Evolutionary conservation across 2,888 invertebrate species (phyloP).

Genomic region (Clivina fossor): DNA sequence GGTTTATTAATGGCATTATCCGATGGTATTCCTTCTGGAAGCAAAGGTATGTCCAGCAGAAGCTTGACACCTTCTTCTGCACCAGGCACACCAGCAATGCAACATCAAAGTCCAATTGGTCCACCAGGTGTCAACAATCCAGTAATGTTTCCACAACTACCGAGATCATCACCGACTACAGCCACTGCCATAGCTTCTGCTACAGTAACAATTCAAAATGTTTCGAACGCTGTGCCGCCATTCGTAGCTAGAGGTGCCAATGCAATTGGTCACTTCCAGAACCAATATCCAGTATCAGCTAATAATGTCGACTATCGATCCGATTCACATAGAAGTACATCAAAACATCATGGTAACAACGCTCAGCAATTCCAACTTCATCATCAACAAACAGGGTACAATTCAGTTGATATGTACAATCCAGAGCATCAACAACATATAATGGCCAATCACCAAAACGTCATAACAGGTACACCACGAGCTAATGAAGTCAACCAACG

Average conservation of each 20-base stretch:
- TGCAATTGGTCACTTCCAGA: slow-evolving; percentile 49
- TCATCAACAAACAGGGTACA: slow-evolving; percentile 43
- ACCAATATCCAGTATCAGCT: slow-evolving; percentile 50
- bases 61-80: slow-evolving; percentile 66
- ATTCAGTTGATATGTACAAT: slow-evolving; percentile 51
- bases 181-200: slow-evolving; percentile 63
- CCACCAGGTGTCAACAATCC: slow-evolving; percentile 44
- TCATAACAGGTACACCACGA: slow-evolving; percentile 38
- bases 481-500: slow-evolving; percentile 43
- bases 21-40: slow-evolving; percentile 55
- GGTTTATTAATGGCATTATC: slow-evolving; percentile 51
- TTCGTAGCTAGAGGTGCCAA: slow-evolving; percentile 59
- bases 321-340: slow-evolving; percentile 44
- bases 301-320: slow-evolving; percentile 48
- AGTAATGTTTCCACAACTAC: slow-evolving; percentile 61
- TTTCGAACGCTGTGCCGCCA: slow-evolving; percentile 62
- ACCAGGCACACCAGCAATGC: slow-evolving; percentile 64
- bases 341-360: slow-evolving; percentile 44
- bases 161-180: slow-evolving; percentile 70
- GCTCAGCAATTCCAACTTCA: slow-evolving; percentile 48
- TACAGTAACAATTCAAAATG: slow-evolving; percentile 58
- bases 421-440: slow-evolving; percentile 51
- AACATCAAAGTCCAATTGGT: slow-evolving; percentile 64
- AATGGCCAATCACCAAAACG: slow-evolving; percentile 46
- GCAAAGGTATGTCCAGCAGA: slow-evolving; percentile 61